Evolutionary conservation across 2,797 vertebrate genomes (phyloP).

Genomic region (Otus scops): DNA sequence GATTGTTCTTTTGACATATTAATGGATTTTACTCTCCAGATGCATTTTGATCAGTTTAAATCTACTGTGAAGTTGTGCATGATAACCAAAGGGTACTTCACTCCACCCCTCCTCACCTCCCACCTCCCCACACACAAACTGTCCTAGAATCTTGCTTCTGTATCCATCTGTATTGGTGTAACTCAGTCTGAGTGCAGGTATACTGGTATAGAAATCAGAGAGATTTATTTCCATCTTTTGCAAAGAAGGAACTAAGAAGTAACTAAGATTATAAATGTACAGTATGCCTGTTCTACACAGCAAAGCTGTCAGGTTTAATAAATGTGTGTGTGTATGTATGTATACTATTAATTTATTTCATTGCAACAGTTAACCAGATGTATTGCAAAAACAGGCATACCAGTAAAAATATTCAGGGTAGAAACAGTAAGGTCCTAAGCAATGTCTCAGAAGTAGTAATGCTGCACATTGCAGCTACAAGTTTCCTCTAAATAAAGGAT

Average conservation of each 20-base stretch:
- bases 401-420: not conserved
- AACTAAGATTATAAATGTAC: not conserved
- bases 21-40: not conserved
- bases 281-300: not conserved
- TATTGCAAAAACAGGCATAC: not conserved
- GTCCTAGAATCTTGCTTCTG: not conserved
- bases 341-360: not conserved
- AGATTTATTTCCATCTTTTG: not conserved
- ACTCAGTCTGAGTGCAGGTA: not conserved
- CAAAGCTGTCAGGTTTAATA: not conserved
- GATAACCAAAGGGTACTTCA: not conserved
- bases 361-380: not conserved
- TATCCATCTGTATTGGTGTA: not conserved
- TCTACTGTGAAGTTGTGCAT: not conserved
- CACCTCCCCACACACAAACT: not conserved
- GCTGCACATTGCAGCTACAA: not conserved
- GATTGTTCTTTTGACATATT: not conserved
- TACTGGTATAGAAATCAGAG: not conserved
- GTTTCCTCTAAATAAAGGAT: not conserved
- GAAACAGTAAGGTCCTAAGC: not conserved
- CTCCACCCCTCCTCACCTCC: not conserved
- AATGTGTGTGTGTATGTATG: no score
- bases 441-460: not conserved
- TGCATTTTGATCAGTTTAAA: not conserved
- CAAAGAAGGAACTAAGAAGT: not conserved